Evolutionary conservation across 2,113 vertebrate genomes (phyloP).

Genomic region (Ochotona curzoniae): DNA sequence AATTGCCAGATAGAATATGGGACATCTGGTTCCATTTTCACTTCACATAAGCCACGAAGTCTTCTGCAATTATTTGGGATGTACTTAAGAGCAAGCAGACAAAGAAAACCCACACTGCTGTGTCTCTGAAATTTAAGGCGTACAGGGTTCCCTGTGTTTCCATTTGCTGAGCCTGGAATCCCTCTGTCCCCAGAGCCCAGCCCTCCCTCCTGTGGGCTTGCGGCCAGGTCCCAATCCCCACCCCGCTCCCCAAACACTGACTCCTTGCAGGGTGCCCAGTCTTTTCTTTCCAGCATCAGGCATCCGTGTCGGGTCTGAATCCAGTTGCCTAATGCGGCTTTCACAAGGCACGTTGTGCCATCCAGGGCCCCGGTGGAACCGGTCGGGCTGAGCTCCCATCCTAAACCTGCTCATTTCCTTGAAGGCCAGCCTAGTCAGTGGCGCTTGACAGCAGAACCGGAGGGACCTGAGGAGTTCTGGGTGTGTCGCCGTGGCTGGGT

Average conservation of each 20-base stretch:
- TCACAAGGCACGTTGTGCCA: slow-evolving; percentile 68
- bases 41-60: not conserved
- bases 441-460: not conserved
- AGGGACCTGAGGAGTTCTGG: not conserved
- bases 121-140: slow-evolving; percentile 25
- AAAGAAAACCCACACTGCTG: too few species aligned
- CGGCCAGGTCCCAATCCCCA: too few species aligned
- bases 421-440: not conserved
- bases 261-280: not conserved
- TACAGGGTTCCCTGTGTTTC: not conserved
- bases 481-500: not conserved
- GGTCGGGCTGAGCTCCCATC: slow-evolving; percentile 64
- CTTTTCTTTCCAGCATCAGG: slow-evolving; percentile 1
- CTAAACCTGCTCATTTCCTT: slow-evolving; percentile 64
- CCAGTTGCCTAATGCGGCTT: slow-evolving; percentile 72
- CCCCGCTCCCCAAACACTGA: not conserved
- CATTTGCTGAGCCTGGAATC: not conserved
- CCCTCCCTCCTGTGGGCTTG: not conserved
- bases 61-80: not conserved
- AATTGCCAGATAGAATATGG: not conserved
- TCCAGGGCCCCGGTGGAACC: slow-evolving; percentile 57
- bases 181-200: not conserved
- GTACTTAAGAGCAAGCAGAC: not conserved
- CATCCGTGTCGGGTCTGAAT: not conserved
- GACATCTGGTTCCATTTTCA: not conserved